Percentiles rank a stretch among this genome's conserved stretches.
These are phyloP conservation scores for Pungitius pungitius DNA, from an alignment of 2,113 vertebrate genomes.

Conservation along the genomic window DNA sequence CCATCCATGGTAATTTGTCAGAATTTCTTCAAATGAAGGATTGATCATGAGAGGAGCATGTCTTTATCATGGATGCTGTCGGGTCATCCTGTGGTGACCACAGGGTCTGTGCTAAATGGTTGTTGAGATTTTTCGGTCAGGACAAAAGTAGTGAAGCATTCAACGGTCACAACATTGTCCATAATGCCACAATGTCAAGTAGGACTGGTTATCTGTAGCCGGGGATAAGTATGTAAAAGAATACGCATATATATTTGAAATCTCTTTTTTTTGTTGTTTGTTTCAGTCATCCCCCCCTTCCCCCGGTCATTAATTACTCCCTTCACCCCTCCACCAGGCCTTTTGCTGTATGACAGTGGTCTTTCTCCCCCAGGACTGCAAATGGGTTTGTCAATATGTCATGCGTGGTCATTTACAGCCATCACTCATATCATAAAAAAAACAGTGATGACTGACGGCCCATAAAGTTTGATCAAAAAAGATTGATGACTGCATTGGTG, in stretches of 20 bases:
- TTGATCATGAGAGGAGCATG: constrained; percentile 7
- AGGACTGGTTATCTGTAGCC: constrained; percentile 2
- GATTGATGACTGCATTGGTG: constrained; percentile 49
- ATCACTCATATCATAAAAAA: constrained; percentile 58
- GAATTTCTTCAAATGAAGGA: constrained; percentile 28
- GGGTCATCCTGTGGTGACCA: neutral
- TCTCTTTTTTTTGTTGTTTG: neutral
- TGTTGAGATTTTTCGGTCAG: neutral
- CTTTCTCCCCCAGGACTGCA: constrained; percentile 48
- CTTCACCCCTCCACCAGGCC: constrained; percentile 15
- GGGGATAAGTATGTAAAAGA: constrained; percentile 5
- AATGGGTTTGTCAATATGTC: constrained; percentile 71
- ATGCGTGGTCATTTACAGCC: constrained; percentile 59
- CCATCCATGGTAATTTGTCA: constrained; percentile 27
- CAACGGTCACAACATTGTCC: neutral
- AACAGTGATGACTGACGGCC: constrained; percentile 56
- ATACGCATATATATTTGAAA: neutral
- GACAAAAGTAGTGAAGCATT: neutral
- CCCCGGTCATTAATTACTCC: constrained; percentile 33
- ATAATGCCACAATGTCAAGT: neutral
- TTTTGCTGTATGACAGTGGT: constrained; percentile 34
- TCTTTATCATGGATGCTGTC: neutral
- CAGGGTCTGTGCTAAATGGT: neutral
- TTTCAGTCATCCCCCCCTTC: constrained; percentile 4
- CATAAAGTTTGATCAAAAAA: constrained; percentile 49